Evolutionary conservation across 1,140 invertebrate genomes (phyloP), one percentile per base, ranked within the genome.

Genomic region (Melipona quadrifasciata): DNA sequence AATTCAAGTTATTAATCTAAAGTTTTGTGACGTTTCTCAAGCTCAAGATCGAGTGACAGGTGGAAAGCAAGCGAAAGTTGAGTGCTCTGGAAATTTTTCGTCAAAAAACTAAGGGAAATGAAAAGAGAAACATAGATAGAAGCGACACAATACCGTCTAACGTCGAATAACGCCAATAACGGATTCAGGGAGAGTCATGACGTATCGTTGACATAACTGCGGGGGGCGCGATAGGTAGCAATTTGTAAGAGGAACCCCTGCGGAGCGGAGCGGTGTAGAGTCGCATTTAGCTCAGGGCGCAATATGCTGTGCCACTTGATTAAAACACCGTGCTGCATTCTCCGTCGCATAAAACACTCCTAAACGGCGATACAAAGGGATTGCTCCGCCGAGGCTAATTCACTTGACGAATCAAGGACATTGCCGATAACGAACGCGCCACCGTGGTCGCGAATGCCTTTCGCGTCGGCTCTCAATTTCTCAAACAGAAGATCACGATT

Each of bases 231-330:
- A 81, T 86, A 88, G 88, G 87, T 92, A 86, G 87, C 92, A 92
- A 93, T 93, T 93, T 93, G 92, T 93, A 92, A 92, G 75, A 92
- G 90, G 89, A 90, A 91, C 90, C 90, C 92, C 92, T 85, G 86
- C 90, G 74, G 91, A 53, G 92, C 80, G 72, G 80, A 75, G 39
- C 72, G 87, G 88, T 86, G 89, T 70, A 53, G 74, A 81, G 80
- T 80, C 81, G 86, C 90, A 84, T 90, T 91, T 92, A 89, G 89
- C 91, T 90, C 88, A 84, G 89, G 89, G 87, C 91, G 91, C 92
- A 93, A 93, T 93, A 93, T 93, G 92, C 88, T 92, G 61, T 84
- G 87, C 86, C 89, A 91, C 91, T 93, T 93, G 92, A 93, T 93
- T 92, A 93, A 92, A 93, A 93, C 89, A 89, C 89, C 80, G 88